phyloP scores from a whole-genome alignment of 2,113 vertebrate species.

The Lophochroa leadbeateri region DNA sequence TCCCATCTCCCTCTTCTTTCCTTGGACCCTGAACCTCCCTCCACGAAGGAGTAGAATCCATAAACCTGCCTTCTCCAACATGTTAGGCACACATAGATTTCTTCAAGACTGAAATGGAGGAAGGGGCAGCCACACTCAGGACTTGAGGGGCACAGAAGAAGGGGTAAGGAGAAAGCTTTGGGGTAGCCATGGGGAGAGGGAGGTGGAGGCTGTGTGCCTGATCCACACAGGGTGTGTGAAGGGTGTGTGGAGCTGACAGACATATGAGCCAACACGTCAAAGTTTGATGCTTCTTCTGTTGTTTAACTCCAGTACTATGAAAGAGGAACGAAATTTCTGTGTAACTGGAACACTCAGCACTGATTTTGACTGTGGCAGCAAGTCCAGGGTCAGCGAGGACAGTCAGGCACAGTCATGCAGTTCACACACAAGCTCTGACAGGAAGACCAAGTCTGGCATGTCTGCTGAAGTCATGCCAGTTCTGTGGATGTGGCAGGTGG shows the following conservation, averaged over 20 bases:
- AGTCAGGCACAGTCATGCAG: neutral
- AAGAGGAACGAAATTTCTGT: neutral
- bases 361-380: neutral
- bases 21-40: neutral
- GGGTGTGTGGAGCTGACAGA: neutral
- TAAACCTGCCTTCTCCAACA: fast-evolving
- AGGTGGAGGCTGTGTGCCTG: neutral
- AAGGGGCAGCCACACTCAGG: fast-evolving
- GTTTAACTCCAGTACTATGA: neutral
- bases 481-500: neutral
- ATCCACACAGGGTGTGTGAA: neutral
- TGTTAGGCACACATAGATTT: neutral
- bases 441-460: neutral
- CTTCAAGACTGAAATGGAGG: neutral
- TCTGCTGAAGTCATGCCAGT: neutral
- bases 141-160: neutral
- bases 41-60: neutral
- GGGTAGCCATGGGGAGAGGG: neutral
- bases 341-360: neutral
- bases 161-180: neutral
- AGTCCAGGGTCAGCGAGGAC: neutral
- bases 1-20: neutral
- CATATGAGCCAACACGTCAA: fast-evolving
- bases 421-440: neutral
- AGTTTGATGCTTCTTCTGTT: neutral